Conservation (phyloP, 2,113 vertebrate genomes). For the Argyrosomus japonicus region DNA sequence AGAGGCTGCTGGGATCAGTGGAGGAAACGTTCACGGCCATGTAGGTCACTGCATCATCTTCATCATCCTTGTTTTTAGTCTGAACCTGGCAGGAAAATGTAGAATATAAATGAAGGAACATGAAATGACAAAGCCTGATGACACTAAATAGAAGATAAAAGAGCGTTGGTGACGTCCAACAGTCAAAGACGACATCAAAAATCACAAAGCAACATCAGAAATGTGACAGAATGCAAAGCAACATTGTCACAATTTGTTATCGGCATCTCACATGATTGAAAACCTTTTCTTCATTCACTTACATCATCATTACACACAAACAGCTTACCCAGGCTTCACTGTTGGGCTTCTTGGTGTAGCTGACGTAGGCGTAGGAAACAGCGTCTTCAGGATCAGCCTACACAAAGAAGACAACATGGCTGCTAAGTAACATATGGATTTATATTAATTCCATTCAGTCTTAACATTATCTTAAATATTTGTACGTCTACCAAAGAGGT, state of each 20-base stretch:
- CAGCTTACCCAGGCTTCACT: neutral
- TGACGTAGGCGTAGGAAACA: constrained; percentile 52
- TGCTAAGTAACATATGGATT: neutral
- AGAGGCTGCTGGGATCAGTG: constrained; percentile 11
- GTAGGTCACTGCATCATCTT: constrained; percentile 41
- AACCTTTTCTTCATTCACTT: no score
- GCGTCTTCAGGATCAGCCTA: constrained; percentile 40
- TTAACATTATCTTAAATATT: neutral
- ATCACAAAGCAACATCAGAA: neutral
- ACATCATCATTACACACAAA: neutral
- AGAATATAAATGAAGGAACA: no score
- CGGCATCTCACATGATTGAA: no score
- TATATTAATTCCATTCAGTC: neutral
- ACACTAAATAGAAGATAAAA: no score
- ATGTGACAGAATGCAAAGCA: neutral
- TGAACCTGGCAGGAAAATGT: neutral
- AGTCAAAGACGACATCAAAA: neutral
- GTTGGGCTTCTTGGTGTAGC: neutral
- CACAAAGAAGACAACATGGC: neutral
- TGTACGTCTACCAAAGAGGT: neutral
- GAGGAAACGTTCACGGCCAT: constrained; percentile 17
- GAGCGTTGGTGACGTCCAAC: no score
- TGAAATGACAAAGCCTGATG: neutral
- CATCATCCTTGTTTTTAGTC: neutral
- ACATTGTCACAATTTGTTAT: neutral